These are phyloP conservation scores for Sminthurinus aureus DNA, from an alignment of 2,888 invertebrate genomes.

Conservation along the genomic window DNA sequence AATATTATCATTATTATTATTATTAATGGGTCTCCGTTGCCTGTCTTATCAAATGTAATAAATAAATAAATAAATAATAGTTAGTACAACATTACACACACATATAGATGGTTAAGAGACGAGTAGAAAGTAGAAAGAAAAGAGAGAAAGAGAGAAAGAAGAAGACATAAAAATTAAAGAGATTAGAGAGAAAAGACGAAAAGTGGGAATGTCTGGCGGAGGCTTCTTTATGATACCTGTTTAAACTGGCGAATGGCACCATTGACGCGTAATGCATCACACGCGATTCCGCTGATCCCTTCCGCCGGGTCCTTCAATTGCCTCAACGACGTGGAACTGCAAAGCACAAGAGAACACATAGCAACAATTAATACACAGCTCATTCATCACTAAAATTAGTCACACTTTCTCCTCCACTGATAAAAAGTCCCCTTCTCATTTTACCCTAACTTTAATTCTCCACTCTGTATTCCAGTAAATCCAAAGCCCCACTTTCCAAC, in stretches of 20 bases:
- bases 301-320: slow-evolving; percentile 84
- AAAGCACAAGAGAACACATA: slow-evolving; percentile 36
- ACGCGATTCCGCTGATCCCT: slow-evolving; percentile 93
- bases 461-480: too few relatives aligned
- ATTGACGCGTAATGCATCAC: slow-evolving; percentile 93
- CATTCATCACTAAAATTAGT: background rate
- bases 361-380: slow-evolving; percentile 32
- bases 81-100: too few relatives aligned
- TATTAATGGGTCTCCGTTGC: too few relatives aligned
- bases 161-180: background rate
- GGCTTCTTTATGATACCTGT: slow-evolving; percentile 72
- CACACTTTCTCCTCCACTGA: background rate
- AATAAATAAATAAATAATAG: too few relatives aligned
- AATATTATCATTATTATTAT: too few relatives aligned
- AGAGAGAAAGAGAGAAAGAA: background rate
- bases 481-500: too few relatives aligned
- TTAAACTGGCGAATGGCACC: slow-evolving; percentile 96
- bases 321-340: slow-evolving; percentile 79
- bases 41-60: too few relatives aligned
- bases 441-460: too few relatives aligned
- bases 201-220: slow-evolving; percentile 26
- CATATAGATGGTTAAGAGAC: background rate
- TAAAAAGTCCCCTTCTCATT: background rate
- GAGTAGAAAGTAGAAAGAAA: background rate
- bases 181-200: background rate